A percentile compares a stretch with the other conserved stretches of the same genome.
Evolutionary conservation across 2,113 vertebrate genomes (phyloP).

Genomic region (Elephas maximus): DNA sequence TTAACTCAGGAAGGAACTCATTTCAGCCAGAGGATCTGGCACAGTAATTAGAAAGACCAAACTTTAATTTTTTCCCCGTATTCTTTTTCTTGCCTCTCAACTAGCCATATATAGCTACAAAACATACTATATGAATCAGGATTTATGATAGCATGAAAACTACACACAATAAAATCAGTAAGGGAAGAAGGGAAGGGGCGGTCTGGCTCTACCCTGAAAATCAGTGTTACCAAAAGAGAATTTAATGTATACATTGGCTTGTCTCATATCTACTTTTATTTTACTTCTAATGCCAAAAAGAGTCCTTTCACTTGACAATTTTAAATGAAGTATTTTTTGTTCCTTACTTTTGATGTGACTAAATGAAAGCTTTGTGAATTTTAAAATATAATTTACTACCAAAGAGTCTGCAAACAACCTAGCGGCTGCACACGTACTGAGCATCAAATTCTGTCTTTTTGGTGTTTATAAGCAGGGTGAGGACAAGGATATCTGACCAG

Average conservation of each 20-base stretch:
- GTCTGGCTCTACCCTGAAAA: background rate
- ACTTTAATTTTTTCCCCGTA: background rate
- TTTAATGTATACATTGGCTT: background rate
- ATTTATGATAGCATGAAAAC: background rate
- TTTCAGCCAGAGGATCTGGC: background rate
- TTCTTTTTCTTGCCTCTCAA: background rate
- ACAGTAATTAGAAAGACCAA: background rate
- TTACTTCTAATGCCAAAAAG: background rate
- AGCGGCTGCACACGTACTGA: background rate
- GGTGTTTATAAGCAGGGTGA: fast-evolving
- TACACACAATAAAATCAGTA: fast-evolving
- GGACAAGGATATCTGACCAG: fast-evolving
- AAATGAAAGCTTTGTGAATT: background rate
- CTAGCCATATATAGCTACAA: background rate
- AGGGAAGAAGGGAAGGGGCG: background rate
- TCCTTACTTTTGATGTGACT: slow-evolving; percentile 42
- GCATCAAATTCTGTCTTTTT: background rate
- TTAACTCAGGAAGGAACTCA: background rate
- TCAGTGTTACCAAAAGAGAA: background rate
- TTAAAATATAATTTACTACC: background rate
- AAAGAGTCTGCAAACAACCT: background rate
- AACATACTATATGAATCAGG: background rate
- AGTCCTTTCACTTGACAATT: background rate
- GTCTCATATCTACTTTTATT: background rate
- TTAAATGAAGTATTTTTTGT: slow-evolving; percentile 35